Evolutionary conservation across 1,140 invertebrate species (phyloP).

Genomic region (Bombyx mori): DNA sequence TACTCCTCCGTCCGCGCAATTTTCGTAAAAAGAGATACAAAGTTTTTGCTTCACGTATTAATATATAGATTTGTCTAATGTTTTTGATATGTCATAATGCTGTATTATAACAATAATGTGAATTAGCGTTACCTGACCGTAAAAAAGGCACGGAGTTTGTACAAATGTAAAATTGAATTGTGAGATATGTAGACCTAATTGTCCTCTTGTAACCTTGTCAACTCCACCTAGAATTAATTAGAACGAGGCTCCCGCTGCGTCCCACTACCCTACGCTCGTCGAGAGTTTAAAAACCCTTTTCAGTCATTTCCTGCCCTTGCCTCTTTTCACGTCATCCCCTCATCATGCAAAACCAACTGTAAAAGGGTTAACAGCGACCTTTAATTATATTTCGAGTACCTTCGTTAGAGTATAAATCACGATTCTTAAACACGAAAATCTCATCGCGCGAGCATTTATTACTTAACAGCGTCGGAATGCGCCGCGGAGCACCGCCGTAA

Average conservation of each 20-base stretch:
- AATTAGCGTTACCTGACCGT: too few relatives aligned
- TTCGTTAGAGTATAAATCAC: conserved; percentile 29
- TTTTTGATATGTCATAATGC: too few relatives aligned
- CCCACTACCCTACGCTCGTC: not conserved
- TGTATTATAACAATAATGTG: too few relatives aligned
- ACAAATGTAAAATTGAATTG: too few relatives aligned
- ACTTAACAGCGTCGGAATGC: conserved; percentile 20
- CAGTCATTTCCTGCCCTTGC: conserved; percentile 5
- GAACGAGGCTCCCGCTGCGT: not conserved
- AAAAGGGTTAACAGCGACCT: conserved; percentile 21
- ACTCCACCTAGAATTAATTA: conserved; percentile 2
- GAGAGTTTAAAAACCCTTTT: conserved; percentile 8
- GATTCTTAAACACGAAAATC: conserved; percentile 35
- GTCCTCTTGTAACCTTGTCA: not conserved
- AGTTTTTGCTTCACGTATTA: too few relatives aligned
- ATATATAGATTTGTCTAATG: too few relatives aligned
- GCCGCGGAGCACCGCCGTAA: conserved; percentile 13
- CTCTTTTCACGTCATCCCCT: conserved; percentile 13
- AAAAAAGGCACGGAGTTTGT: too few relatives aligned
- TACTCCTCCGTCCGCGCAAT: too few relatives aligned
- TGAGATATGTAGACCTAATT: too few relatives aligned
- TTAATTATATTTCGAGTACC: conserved; percentile 32
- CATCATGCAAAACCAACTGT: conserved; percentile 7
- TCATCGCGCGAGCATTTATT: conserved; percentile 29
- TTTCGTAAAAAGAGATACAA: too few relatives aligned